phyloP scores from a whole-genome alignment of 2,888 invertebrate species.

The Boloria euphrosyne region DNA sequence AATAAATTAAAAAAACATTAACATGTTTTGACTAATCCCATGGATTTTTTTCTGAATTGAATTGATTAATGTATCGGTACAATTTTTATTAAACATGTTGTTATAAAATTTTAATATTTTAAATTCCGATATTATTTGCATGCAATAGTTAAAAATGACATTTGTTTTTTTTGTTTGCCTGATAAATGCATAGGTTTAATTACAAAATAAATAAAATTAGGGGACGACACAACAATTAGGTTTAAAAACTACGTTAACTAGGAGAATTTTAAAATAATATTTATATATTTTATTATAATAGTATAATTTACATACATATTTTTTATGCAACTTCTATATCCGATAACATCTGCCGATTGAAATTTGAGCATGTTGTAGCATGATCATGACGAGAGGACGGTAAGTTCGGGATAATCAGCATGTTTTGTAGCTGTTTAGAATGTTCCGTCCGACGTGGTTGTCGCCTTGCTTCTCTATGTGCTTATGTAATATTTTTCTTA shows the following conservation, averaged over 20 bases:
- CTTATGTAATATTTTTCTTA: constrained; percentile 30
- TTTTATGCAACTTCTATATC: too few relatives aligned
- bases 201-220: not conserved
- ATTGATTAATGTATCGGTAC: constrained; percentile 5
- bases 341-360: too few relatives aligned
- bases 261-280: too few relatives aligned
- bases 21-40: constrained; percentile 33
- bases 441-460: constrained; percentile 5
- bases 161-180: constrained; percentile 20
- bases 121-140: constrained; percentile 8
- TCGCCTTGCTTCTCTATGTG: constrained; percentile 31
- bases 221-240: too few relatives aligned
- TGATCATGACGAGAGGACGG: not conserved
- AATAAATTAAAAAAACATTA: constrained; percentile 25
- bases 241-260: too few relatives aligned
- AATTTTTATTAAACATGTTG: constrained; percentile 7
- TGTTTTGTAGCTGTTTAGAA: constrained; percentile 4
- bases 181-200: constrained; percentile 6
- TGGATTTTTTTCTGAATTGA: constrained; percentile 14
- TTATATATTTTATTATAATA: too few relatives aligned
- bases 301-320: too few relatives aligned
- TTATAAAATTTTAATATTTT: constrained; percentile 9
- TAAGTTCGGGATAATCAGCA: constrained; percentile 12
- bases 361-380: constrained; percentile 4
- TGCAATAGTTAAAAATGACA: not conserved